A percentile compares a stretch with the other conserved stretches of the same genome.
These are phyloP conservation scores for Halcyon smyrnensis DNA, from an alignment of 2,797 vertebrate genomes.

Conservation along the genomic window DNA sequence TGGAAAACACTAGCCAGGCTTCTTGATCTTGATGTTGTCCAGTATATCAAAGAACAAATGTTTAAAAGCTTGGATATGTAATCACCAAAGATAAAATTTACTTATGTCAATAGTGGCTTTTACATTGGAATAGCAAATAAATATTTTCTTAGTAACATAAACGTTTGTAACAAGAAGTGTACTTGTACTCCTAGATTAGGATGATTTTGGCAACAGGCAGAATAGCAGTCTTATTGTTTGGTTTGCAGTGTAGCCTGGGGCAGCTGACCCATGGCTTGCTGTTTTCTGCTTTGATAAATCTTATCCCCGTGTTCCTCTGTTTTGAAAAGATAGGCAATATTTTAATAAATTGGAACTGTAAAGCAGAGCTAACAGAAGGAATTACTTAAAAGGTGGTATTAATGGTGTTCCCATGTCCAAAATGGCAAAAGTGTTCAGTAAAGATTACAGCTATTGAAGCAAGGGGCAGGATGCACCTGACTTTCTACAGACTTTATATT, in stretches of 20 bases:
- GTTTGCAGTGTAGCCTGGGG: neutral
- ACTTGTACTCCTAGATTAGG: neutral
- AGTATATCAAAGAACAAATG: neutral
- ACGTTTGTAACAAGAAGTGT: neutral
- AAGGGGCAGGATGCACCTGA: neutral
- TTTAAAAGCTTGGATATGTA: neutral
- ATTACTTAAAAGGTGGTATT: slow-evolving; percentile 2
- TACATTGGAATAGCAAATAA: neutral
- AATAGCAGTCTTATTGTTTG: neutral
- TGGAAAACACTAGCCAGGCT: neutral
- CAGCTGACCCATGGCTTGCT: neutral
- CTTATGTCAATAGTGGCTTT: neutral
- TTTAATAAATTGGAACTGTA: slow-evolving; percentile 21
- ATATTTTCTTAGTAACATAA: neutral
- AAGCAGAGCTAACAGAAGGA: neutral
- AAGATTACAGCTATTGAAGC: neutral
- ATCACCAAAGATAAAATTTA: neutral
- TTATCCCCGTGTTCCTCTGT: neutral
- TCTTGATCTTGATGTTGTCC: neutral
- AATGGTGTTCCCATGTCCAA: neutral
- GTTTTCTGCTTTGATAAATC: slow-evolving; percentile 28
- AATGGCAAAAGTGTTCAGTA: neutral
- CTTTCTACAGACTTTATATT: neutral
- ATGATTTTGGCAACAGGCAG: neutral
- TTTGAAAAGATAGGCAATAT: slow-evolving; percentile 34